phyloP scores from a whole-genome alignment of 2,888 invertebrate genomes.

The Drosophila tripunctata region DNA sequence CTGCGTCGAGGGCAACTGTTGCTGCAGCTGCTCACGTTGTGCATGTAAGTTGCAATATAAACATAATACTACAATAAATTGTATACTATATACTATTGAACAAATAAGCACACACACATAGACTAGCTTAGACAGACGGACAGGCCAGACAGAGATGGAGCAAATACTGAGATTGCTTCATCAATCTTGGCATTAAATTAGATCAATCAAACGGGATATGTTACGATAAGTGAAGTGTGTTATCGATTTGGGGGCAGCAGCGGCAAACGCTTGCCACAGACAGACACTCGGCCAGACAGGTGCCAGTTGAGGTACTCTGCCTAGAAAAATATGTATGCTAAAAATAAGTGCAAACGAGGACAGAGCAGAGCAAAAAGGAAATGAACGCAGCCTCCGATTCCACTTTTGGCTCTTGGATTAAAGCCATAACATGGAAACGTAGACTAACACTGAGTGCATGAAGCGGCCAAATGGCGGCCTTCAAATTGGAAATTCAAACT shows the following conservation, averaged over 20 bases:
- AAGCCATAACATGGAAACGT: constrained; percentile 11
- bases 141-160: background rate
- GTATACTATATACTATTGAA: background rate
- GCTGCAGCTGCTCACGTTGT: constrained; percentile 57
- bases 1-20: constrained; percentile 65
- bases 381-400: constrained; percentile 24
- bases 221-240: constrained; percentile 36
- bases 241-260: constrained; percentile 63
- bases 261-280: constrained; percentile 27
- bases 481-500: constrained; percentile 48
- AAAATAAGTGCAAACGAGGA: constrained; percentile 59
- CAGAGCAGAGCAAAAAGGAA: constrained; percentile 5
- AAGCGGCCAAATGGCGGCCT: constrained; percentile 25
- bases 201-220: constrained; percentile 65
- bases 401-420: constrained; percentile 14
- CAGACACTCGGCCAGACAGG: constrained; percentile 46
- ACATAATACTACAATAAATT: too few species aligned
- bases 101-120: background rate
- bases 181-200: constrained; percentile 60
- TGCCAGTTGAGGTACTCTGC: constrained; percentile 42
- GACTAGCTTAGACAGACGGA: background rate
- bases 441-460: constrained; percentile 4
- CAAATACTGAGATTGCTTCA: constrained; percentile 46
- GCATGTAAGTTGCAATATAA: constrained; percentile 63
- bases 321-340: constrained; percentile 58